Evolutionary conservation across 1,140 invertebrate species (phyloP).

Genomic region (Penaeus vannamei): DNA sequence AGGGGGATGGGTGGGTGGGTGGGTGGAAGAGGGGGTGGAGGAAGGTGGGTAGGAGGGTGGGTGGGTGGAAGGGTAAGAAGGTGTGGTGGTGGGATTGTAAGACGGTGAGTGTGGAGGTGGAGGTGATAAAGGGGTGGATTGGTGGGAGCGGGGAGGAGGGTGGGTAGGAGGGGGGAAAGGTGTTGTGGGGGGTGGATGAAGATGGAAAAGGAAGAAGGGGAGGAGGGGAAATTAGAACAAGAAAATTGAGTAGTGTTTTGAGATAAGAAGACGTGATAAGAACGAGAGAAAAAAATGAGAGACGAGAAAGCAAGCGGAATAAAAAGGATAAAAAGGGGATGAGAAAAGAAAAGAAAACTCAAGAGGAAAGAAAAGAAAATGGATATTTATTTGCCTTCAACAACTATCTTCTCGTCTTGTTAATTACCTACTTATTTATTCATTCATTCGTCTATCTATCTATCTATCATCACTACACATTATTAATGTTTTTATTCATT

Average conservation of each 20-base stretch:
- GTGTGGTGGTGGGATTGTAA: not conserved
- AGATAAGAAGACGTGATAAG: not conserved
- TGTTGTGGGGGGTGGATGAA: not conserved
- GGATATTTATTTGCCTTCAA: not conserved
- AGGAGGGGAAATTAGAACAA: not conserved
- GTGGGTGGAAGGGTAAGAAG: not conserved
- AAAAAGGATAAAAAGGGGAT: not conserved
- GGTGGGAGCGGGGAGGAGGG: not conserved
- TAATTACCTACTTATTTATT: too few species aligned
- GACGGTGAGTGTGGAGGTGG: constrained; percentile 29
- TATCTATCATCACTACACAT: too few species aligned
- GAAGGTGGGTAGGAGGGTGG: not conserved
- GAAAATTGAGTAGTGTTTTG: too few species aligned
- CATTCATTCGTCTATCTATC: too few species aligned
- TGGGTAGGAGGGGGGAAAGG: not conserved
- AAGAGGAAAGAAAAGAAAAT: not conserved
- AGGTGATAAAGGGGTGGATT: not conserved
- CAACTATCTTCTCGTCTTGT: too few species aligned
- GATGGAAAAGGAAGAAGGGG: not conserved
- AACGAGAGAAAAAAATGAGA: not conserved
- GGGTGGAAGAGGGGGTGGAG: not conserved
- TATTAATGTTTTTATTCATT: too few species aligned
- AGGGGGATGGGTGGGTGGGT: not conserved
- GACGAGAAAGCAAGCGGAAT: not conserved
- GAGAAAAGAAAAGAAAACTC: not conserved